A percentile compares a stretch with the other conserved stretches of the same genome.
Evolutionary conservation across 1,140 invertebrate genomes (phyloP).

Genomic region (Procambarus virginalis): DNA sequence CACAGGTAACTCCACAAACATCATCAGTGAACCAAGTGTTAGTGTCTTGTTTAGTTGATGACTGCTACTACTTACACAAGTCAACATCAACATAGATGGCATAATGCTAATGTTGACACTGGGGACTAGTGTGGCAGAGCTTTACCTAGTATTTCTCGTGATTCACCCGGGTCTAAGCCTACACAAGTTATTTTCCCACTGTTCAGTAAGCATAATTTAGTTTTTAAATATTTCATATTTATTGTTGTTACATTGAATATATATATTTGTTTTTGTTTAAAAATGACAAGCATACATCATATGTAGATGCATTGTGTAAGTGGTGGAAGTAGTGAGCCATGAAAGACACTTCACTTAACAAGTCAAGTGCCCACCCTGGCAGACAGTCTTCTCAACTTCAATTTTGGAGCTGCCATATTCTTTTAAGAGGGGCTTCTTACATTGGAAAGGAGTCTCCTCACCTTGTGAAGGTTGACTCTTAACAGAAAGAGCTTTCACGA

Average conservation of each 20-base stretch:
- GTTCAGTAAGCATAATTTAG: not conserved
- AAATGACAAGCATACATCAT: not conserved
- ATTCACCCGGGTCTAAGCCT: not conserved
- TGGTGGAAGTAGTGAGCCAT: not conserved
- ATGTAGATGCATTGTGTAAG: not conserved
- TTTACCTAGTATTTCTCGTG: not conserved
- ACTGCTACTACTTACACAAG: not conserved
- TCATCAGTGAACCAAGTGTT: not conserved
- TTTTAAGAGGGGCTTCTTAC: not conserved
- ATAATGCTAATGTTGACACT: not conserved
- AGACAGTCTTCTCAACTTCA: constrained; percentile 1
- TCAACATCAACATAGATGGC: not conserved
- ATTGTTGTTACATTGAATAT: not conserved
- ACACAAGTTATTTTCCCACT: not conserved
- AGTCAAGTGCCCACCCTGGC: not conserved
- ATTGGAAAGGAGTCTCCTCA: not conserved
- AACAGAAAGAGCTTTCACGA: not conserved
- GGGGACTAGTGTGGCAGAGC: not conserved
- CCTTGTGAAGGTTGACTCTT: not conserved
- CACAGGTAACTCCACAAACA: not conserved
- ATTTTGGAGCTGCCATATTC: constrained; percentile 14
- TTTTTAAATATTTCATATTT: not conserved
- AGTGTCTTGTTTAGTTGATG: not conserved
- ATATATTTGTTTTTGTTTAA: not conserved
- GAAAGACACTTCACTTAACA: not conserved